These are phyloP conservation scores for Brenthis hecate DNA, from an alignment of 2,888 invertebrate species.

Conservation along the genomic window DNA sequence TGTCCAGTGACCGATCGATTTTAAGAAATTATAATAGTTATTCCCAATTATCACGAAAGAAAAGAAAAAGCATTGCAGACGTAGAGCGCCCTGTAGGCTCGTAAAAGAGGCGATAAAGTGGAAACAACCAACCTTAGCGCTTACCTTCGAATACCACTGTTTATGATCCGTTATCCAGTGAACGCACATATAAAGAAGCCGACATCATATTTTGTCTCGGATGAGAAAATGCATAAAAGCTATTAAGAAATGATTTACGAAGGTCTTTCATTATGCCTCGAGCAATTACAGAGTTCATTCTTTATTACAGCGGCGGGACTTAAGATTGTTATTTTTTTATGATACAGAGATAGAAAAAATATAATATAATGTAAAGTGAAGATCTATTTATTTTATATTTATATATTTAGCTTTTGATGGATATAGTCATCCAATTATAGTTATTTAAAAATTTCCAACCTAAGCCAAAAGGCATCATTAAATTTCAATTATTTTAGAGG, in stretches of 20 bases:
- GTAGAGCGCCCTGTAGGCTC: slow-evolving; percentile 52
- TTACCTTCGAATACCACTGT: slow-evolving; percentile 53
- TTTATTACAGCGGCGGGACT: background rate
- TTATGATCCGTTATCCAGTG: slow-evolving; percentile 55
- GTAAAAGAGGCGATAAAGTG: slow-evolving; percentile 65
- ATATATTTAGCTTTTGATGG: no score
- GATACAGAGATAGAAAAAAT: background rate
- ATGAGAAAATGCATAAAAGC: slow-evolving; percentile 32
- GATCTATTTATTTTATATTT: no score
- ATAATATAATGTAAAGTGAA: no score
- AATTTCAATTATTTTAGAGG: no score
- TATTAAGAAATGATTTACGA: slow-evolving; percentile 31
- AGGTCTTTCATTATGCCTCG: slow-evolving; percentile 12
- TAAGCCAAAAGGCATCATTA: no score
- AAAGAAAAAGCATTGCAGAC: slow-evolving; percentile 54
- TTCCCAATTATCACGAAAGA: slow-evolving; percentile 31
- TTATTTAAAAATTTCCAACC: no score
- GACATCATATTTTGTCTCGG: slow-evolving; percentile 28
- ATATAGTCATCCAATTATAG: no score
- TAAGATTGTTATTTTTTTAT: background rate
- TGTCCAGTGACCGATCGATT: background rate
- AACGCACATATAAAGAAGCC: slow-evolving; percentile 38
- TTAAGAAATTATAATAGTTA: background rate
- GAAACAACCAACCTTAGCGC: slow-evolving; percentile 54
- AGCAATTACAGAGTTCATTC: slow-evolving; percentile 15